Conservation (phyloP, 2,888 invertebrate species). For the Conchocele bisecta region DNA sequence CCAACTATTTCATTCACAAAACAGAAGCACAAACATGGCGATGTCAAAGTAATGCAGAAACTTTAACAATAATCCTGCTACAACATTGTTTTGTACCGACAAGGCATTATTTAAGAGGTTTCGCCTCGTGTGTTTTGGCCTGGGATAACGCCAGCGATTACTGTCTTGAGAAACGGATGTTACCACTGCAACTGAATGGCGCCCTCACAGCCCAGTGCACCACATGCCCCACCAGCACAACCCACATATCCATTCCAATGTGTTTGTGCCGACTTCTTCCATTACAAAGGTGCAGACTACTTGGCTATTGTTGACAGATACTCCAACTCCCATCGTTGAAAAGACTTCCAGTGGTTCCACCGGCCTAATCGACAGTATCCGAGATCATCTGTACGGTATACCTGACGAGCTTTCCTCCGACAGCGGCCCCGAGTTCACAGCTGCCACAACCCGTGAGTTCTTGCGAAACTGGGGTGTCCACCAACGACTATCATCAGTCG, state of each 20-base stretch:
- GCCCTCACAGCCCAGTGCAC: conserved; percentile 53
- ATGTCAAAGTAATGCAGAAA: too few species aligned
- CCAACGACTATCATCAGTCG: too few species aligned
- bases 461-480: conserved; percentile 58
- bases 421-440: conserved; percentile 59
- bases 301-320: conserved; percentile 61
- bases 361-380: conserved; percentile 43
- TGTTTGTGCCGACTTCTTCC: conserved; percentile 44
- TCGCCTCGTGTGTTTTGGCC: too few species aligned
- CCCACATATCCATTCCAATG: conserved; percentile 55
- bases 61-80: too few species aligned
- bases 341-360: conserved; percentile 27
- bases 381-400: conserved; percentile 53
- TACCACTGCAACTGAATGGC: conserved; percentile 40
- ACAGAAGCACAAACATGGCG: too few species aligned
- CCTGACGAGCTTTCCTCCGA: conserved; percentile 57
- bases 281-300: conserved; percentile 47
- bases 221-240: conserved; percentile 27
- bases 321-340: conserved; percentile 61
- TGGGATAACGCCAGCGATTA: conserved; percentile 4
- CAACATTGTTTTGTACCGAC: too few species aligned
- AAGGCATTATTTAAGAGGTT: too few species aligned
- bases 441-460: conserved; percentile 49
- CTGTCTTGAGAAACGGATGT: background rate
- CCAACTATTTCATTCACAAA: too few species aligned